Evolutionary conservation across 2,888 invertebrate species (phyloP).

Genomic region (Emmelina monodactyla): DNA sequence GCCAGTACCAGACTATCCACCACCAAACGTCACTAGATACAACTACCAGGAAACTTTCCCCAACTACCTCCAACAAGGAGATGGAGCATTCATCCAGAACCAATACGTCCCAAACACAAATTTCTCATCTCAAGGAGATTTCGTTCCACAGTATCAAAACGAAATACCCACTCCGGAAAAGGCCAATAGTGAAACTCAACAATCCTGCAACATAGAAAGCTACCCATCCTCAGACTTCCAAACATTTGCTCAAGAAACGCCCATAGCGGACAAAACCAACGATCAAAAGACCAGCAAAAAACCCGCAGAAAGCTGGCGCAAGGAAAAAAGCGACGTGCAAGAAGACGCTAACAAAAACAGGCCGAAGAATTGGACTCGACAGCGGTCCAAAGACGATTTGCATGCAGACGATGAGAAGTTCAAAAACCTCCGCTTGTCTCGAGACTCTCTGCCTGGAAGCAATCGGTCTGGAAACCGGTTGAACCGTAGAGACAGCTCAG

Average conservation of each 20-base stretch:
- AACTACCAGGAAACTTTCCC: conserved; percentile 30
- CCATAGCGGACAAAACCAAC: conserved; percentile 20
- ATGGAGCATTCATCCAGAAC: conserved; percentile 47
- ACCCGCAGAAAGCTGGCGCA: conserved; percentile 47
- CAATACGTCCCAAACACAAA: conserved; percentile 26
- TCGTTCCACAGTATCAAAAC: conserved; percentile 21
- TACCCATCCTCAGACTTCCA: background rate
- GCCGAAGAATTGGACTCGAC: conserved; percentile 37
- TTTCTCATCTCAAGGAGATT: conserved; percentile 33
- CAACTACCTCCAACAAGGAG: conserved; percentile 50
- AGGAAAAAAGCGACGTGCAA: conserved; percentile 32
- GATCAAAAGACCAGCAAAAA: conserved; percentile 20
- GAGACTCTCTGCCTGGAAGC: conserved; percentile 23
- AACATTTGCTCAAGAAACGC: background rate
- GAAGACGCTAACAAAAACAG: conserved; percentile 37
- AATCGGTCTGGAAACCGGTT: conserved; percentile 24
- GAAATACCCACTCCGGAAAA: conserved; percentile 24
- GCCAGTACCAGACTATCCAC: conserved; percentile 36
- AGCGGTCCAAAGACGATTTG: conserved; percentile 36
- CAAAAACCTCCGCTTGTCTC: conserved; percentile 22
- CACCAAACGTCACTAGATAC: conserved; percentile 26
- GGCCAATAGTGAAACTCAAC: conserved; percentile 41
- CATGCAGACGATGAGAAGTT: conserved; percentile 18
- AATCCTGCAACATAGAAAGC: conserved; percentile 17
- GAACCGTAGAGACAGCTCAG: conserved; percentile 30